A percentile compares a stretch with the other conserved stretches of the same genome.
These are phyloP conservation scores for Perca flavescens DNA, from an alignment of 2,113 vertebrate species.

Conservation along the genomic window DNA sequence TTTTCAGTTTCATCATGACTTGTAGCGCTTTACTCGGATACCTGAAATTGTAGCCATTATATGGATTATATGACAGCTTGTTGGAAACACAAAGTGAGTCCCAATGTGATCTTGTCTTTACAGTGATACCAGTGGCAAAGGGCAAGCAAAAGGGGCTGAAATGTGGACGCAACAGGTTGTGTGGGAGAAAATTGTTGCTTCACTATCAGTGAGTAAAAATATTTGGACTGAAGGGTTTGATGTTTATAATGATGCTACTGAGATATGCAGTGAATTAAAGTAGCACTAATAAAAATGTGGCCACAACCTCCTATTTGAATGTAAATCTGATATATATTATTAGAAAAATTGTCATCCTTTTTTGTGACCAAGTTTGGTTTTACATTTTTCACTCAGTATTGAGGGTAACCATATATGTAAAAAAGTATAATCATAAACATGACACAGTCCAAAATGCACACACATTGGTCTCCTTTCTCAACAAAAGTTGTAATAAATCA, in stretches of 20 bases:
- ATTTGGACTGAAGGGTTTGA: not conserved
- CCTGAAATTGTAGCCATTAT: not conserved
- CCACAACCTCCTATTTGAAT: not conserved
- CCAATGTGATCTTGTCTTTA: not conserved
- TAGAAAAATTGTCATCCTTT: no score
- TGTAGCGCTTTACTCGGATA: not conserved
- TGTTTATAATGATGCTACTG: not conserved
- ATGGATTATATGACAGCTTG: not conserved
- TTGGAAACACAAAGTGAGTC: not conserved
- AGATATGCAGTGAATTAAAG: not conserved
- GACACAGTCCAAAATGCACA: no score
- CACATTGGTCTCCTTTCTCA: no score
- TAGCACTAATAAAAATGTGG: not conserved
- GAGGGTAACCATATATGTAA: no score
- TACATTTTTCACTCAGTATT: no score
- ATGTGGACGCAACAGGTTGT: not conserved
- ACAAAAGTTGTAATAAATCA: no score
- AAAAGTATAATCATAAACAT: no score
- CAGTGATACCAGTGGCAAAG: not conserved
- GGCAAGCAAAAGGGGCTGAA: not conserved
- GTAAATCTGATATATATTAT: not conserved
- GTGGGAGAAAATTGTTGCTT: no score
- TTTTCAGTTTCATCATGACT: not conserved
- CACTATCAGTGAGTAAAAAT: not conserved
- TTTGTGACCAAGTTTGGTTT: no score